Conservation (phyloP, 92 coral and sea anemone genomes). For the Diadumene lineata region DNA sequence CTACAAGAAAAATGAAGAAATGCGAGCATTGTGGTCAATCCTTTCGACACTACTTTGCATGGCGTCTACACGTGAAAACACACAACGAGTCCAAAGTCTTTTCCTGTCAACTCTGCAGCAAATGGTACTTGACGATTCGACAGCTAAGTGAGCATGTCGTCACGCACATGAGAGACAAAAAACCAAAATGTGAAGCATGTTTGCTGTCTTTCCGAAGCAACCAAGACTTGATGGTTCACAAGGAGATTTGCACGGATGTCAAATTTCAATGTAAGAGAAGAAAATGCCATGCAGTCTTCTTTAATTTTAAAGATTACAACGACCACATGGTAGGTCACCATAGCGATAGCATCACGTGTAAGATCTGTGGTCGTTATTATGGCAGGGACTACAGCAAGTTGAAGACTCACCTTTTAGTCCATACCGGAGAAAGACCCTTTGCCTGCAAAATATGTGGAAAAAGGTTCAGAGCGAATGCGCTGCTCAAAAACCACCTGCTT, state of each 20-base stretch:
- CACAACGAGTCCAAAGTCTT: slow-evolving; percentile 2
- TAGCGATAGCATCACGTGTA: neutral
- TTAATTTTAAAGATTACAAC: neutral
- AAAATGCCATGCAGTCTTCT: slow-evolving; percentile 3
- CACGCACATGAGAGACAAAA: slow-evolving; percentile 16
- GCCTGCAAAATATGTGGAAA: slow-evolving; percentile 29
- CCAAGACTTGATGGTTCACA: slow-evolving; percentile 8
- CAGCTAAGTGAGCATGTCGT: slow-evolving; percentile 13
- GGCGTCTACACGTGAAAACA: slow-evolving; percentile 19
- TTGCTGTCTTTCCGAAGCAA: neutral
- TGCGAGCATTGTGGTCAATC: slow-evolving; percentile 6
- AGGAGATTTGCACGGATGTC: neutral
- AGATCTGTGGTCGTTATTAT: slow-evolving; percentile 7
- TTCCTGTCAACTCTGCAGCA: slow-evolving; percentile 11
- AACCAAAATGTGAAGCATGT: slow-evolving; percentile 9
- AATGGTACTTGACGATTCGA: slow-evolving; percentile 8
- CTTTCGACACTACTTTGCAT: slow-evolving; percentile 23
- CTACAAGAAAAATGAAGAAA: neutral
- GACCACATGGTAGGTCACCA: neutral
- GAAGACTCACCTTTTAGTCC: slow-evolving; percentile 3
- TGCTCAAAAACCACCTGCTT: slow-evolving; percentile 13
- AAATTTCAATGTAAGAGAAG: neutral
- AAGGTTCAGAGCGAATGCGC: slow-evolving; percentile 10
- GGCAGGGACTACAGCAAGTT: neutral
- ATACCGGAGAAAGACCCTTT: slow-evolving; percentile 33